phyloP scores from a whole-genome alignment of 2,113 vertebrate genomes.

The Columba livia region DNA sequence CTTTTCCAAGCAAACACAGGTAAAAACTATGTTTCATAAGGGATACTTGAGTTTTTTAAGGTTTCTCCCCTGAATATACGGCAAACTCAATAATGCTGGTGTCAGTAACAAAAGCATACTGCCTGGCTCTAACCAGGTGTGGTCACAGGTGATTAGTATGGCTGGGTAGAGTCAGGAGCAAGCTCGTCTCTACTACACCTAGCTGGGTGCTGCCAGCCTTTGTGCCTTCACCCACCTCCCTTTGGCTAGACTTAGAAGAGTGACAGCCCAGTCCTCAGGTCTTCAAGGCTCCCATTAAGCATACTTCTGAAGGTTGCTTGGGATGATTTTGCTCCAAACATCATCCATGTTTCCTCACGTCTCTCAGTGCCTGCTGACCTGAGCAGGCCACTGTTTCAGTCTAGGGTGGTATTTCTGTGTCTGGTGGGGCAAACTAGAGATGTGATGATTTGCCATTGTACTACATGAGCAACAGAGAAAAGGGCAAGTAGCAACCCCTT shows the following conservation, averaged over 20 bases:
- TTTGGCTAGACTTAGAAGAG: background rate
- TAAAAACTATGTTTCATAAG: background rate
- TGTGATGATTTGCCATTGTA: no score
- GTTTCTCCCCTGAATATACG: background rate
- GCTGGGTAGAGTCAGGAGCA: background rate
- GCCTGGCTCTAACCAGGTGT: background rate
- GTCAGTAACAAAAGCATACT: background rate
- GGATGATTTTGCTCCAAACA: background rate
- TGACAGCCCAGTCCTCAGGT: accelerated
- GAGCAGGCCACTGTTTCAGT: background rate
- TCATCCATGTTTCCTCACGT: accelerated
- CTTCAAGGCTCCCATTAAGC: background rate
- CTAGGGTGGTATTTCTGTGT: background rate
- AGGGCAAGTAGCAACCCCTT: background rate
- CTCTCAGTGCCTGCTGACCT: no score
- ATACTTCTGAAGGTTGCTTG: background rate
- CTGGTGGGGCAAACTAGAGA: background rate
- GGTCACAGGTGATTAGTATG: accelerated
- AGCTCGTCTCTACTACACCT: accelerated
- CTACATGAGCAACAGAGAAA: background rate
- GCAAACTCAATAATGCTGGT: background rate
- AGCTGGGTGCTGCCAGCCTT: background rate
- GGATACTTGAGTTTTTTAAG: background rate
- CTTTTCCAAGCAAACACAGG: background rate
- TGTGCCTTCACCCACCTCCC: background rate